Percentiles rank a stretch among this genome's conserved stretches.
phyloP scores from a whole-genome alignment of 2,888 invertebrate species.

The Acronicta alni region DNA sequence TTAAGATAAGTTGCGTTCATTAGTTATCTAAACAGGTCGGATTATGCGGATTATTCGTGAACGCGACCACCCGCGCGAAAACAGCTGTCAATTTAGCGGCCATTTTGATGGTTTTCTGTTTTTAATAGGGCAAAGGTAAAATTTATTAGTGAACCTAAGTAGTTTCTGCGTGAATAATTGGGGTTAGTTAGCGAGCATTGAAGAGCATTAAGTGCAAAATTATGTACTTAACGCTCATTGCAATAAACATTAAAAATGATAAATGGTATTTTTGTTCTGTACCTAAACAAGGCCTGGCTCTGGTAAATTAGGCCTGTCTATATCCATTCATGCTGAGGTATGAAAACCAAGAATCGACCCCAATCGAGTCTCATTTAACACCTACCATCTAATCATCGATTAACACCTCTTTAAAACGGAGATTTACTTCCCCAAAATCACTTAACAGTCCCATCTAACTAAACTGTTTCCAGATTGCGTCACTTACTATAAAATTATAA shows the following conservation, averaged over 20 bases:
- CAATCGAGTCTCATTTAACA: constrained; percentile 18
- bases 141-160: constrained; percentile 23
- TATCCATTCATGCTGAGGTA: background rate
- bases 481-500: constrained; percentile 17
- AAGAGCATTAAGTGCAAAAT: background rate
- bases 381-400: constrained; percentile 13
- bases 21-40: constrained; percentile 77
- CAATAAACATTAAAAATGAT: too few relatives aligned
- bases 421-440: constrained; percentile 37
- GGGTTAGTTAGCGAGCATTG: constrained; percentile 12
- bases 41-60: constrained; percentile 72
- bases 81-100: constrained; percentile 72
- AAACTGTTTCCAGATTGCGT: constrained; percentile 25
- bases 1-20: constrained; percentile 65
- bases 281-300: too few relatives aligned
- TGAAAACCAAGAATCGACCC: background rate
- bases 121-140: constrained; percentile 31
- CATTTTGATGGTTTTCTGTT: constrained; percentile 50
- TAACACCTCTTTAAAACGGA: constrained; percentile 39
- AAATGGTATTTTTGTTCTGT: too few relatives aligned
- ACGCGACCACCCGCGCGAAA: constrained; percentile 78
- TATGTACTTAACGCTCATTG: too few relatives aligned
- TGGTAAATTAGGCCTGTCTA: too few relatives aligned
- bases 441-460: constrained; percentile 39
- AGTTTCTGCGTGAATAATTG: constrained; percentile 35